Base-by-base conservation (phyloP, 2,888 invertebrate genomes). In the Eilema sororculum region DNA sequence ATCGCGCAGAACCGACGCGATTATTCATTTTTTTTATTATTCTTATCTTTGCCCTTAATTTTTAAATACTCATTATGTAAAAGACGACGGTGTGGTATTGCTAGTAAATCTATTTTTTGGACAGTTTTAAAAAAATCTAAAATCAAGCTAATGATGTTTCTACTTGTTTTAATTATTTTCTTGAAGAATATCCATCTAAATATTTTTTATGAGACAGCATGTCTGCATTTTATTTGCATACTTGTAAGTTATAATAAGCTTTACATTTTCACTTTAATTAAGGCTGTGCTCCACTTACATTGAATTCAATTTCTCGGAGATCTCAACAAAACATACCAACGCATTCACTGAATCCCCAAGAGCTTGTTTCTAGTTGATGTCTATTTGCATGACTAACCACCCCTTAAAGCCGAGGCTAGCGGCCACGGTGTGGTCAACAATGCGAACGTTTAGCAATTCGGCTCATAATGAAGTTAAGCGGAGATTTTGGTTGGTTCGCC, bases 391-490 rank as follows among this genome's bases (percentile, higher is more conserved):
- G 91, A 89, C 88, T 93, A 92, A 92, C 90, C 89, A 84, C 88
- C 87, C 88, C 86, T 83, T 79, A 85, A 87, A 87, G 84, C 86
- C 85, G 82, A 82, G 84, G 83, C 83, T 72, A 61, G 72, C 68
- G 66, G 68, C 68, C 62, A 66, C 68, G 58, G 84, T 87, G 88
- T 89, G 90, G 91, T 90, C 92, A 91, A 93, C 92, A 94, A 93
- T 93, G 84, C 88, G 86, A 92, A 87, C 93, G 91, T 92, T 94
- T 92, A 93, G 93, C 93, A 90, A 93, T 93, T 93, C 92, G 89
- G 89, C 87, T 87, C 89, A 87, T 94, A 95, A 95, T 92, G 92
- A 93, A 94, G 94, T 94, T 95, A 93, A 91, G 87, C 90, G 85
- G 90, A 91, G 93, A 93, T 94, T 95, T 92, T 89, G 89, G 73